Evolutionary conservation across 1,140 invertebrate species (phyloP), one percentile per base, ranked within the genome.

Genomic region (Drosophila varians): DNA sequence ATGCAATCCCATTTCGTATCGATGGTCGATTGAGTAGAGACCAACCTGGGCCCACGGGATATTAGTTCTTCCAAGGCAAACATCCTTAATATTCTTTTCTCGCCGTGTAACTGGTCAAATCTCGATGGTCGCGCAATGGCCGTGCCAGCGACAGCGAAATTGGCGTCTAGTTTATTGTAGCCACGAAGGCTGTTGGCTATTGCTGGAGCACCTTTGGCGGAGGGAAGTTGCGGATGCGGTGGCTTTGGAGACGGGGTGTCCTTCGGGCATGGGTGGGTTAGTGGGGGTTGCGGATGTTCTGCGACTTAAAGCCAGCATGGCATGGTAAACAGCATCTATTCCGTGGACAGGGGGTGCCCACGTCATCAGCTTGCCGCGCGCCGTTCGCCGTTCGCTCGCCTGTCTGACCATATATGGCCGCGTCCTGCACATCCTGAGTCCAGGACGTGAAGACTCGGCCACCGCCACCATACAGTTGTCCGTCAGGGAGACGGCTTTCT

Each of bases 401-500:
- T 48, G 62, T 60, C 57, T 61, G 64, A 82, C 77, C 72, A 74
- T 75, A 79, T 64, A 79, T 82, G 77, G 73, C 42, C 56, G 77
- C 74, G 73, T 82, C 62, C 79, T 79, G 61, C 76, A n/a, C n/a
- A 61, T 77, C 55, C 36, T 38, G 36, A 14, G 34, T 38, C 34
- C 34, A 74, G 64, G 60, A 66, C 58, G 64, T 54, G 62, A 73
- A 3, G 34, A 9, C 28, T 3, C 28, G 3, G 28, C 28, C 28
- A 3, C 28, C 28, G n/a, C 9, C 9, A 11, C 11, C 28, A 9
- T 11, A 11, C 28, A 31, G 76, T 79, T 60, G 57, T 66, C 64
- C 76, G 70, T 58, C 70, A 74, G 79, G 70, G 70, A 72, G 74
- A 83, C 74, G 74, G 68, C 72, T 77, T 83, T 78, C 78, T 83